A percentile compares a stretch with the other conserved stretches of the same genome.
Evolutionary conservation across 2,113 vertebrate species (phyloP).

Genomic region (Corythornis madagascariensis): DNA sequence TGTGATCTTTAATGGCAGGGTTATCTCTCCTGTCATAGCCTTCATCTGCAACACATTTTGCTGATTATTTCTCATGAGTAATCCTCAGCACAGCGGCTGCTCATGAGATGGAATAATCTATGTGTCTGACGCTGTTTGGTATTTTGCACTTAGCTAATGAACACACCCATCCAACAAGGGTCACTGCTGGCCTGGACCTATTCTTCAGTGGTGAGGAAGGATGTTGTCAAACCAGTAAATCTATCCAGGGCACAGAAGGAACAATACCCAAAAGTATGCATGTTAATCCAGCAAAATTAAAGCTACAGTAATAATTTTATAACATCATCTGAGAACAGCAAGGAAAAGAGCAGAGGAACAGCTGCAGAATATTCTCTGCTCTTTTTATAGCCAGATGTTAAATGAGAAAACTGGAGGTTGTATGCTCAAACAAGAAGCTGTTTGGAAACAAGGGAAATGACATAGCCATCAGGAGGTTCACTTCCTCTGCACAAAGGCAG

Average conservation of each 20-base stretch:
- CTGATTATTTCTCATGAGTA: constrained; percentile 39
- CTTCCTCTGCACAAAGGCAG: constrained; percentile 61
- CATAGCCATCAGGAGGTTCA: constrained; percentile 39
- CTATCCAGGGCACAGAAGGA: not conserved
- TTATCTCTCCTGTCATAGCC: constrained; percentile 19
- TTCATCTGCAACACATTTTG: constrained; percentile 12
- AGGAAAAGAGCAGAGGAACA: not conserved
- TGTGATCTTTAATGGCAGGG: not conserved
- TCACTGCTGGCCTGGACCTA: not conserved
- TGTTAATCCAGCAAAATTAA: not conserved
- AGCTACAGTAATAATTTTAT: not conserved
- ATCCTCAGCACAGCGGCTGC: not conserved
- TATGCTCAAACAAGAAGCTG: not conserved
- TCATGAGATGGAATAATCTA: not conserved
- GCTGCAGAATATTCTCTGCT: not conserved
- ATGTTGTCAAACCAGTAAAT: not conserved
- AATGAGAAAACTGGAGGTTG: not conserved
- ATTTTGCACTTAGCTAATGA: not conserved
- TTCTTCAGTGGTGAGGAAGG: not conserved
- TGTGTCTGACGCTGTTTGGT: not conserved
- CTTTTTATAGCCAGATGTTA: not conserved
- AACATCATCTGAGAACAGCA: not conserved
- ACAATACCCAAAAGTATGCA: not conserved
- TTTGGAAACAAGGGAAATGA: constrained; percentile 63
- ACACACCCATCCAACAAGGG: not conserved